These are phyloP conservation scores for Diarsia brunnea DNA, from an alignment of 2,888 invertebrate species.

Conservation along the genomic window DNA sequence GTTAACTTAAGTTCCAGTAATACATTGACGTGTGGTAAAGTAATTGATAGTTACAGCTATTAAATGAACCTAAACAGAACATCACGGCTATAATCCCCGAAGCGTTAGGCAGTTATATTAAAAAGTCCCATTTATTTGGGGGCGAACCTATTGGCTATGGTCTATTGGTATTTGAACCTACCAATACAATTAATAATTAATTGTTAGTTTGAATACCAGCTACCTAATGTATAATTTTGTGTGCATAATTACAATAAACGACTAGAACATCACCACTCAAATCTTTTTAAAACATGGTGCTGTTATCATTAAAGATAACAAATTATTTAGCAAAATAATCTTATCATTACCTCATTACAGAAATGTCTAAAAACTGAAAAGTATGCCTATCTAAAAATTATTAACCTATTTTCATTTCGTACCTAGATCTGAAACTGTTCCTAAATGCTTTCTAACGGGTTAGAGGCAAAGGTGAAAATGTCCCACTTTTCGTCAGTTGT, in stretches of 20 bases:
- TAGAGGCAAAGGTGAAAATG: too few relatives aligned
- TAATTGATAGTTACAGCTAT: not conserved
- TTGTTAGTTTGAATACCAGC: not conserved
- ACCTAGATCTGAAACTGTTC: too few relatives aligned
- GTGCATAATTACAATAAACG: not conserved
- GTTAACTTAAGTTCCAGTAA: too few relatives aligned
- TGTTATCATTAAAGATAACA: constrained; percentile 38
- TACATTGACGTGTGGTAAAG: not conserved
- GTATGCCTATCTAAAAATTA: not conserved
- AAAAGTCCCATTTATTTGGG: too few relatives aligned
- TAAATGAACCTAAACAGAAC: too few relatives aligned
- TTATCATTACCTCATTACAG: constrained; percentile 25
- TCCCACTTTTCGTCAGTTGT: too few relatives aligned
- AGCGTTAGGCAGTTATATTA: too few relatives aligned
- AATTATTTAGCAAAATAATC: constrained; percentile 23
- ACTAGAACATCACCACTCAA: not conserved
- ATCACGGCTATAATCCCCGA: too few relatives aligned
- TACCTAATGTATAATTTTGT: not conserved
- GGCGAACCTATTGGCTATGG: too few relatives aligned
- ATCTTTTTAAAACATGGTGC: not conserved
- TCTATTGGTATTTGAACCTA: too few relatives aligned
- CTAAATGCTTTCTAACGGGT: too few relatives aligned
- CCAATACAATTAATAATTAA: not conserved
- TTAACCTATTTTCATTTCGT: constrained; percentile 1
- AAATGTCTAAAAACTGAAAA: constrained; percentile 8